Percentiles rank a stretch among this genome's conserved stretches.
Evolutionary conservation across 2,888 invertebrate species (phyloP).

Genomic region (Trichogramma evanescens): DNA sequence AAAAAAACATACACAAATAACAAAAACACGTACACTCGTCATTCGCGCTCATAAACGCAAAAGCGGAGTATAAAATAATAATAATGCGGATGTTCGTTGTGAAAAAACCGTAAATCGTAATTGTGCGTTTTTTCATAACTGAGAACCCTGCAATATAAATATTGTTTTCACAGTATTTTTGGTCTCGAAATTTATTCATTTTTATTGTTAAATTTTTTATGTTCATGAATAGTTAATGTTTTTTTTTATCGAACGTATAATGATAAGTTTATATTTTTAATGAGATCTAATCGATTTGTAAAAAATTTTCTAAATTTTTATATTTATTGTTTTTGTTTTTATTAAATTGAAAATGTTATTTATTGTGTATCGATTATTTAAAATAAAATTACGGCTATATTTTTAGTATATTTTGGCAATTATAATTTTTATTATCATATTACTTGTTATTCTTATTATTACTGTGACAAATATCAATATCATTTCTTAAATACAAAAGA

Average conservation of each 20-base stretch:
- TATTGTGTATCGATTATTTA: conserved; percentile 15
- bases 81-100: conserved; percentile 3
- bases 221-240: conserved; percentile 10
- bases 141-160: background rate
- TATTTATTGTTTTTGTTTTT: conserved; percentile 7
- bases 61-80: conserved; percentile 7
- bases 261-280: no score
- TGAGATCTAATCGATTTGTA: background rate
- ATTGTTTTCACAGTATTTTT: background rate
- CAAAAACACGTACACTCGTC: background rate
- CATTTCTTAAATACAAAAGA: background rate
- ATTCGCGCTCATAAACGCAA: conserved; percentile 10
- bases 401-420: background rate
- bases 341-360: conserved; percentile 15
- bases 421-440: background rate
- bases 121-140: background rate
- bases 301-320: conserved; percentile 17
- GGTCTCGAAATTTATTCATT: conserved; percentile 5
- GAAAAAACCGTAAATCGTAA: background rate
- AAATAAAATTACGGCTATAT: conserved; percentile 16
- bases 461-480: background rate
- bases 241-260: conserved; percentile 7
- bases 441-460: background rate
- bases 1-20: background rate
- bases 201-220: background rate